Base-by-base conservation (phyloP, 2,113 vertebrate species). In the Tyto alba region DNA sequence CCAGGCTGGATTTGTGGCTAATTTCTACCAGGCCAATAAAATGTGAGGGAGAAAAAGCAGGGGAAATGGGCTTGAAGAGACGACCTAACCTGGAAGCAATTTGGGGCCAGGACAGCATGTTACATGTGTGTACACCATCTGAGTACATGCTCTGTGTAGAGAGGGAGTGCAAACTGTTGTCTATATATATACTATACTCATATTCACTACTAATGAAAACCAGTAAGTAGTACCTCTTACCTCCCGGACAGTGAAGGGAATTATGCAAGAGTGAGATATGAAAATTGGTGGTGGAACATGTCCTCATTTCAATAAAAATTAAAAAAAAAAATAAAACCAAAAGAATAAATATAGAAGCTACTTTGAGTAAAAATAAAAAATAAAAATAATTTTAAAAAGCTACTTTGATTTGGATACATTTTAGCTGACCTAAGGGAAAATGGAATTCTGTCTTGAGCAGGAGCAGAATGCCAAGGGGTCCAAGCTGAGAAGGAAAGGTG, bases 21-120 rank as follows among this genome's bases (percentile, higher is more conserved):
- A 95, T 96, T 78, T 90, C 55, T 93, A 82, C 89, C 78, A 94
- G 83, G 47, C 56, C 68, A 63, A 77, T 68, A 86, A 89, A 89
- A 94, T 6, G 9, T 3, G 13, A 64, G 13, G 26, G 56, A 78
- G 48, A 32, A 67, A 81, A 89, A 55, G 0, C 27, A 75, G 32
- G 40, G 47, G 45, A 95, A 92, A 90, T 7, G 36, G 23, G 16
- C 59, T 86, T 53, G 32, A 76, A 94, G 78, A 1, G 6, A 85
- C 0, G 1, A 69, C 77, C 76, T 82, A 91, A 93, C 92, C 92
- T 95, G 92, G 79, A 95, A 97, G 85, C 60, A 88, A 93, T 96
- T 75, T 95, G 90, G 71, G 94, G 84, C 86, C 80, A 52, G 66
- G 64, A 67, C 76, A 95, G 73, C 52, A 63, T 52, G 80, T 88